These are phyloP conservation scores for Myotis brandtii DNA, from an alignment of 2,113 vertebrate genomes.

Conservation along the genomic window DNA sequence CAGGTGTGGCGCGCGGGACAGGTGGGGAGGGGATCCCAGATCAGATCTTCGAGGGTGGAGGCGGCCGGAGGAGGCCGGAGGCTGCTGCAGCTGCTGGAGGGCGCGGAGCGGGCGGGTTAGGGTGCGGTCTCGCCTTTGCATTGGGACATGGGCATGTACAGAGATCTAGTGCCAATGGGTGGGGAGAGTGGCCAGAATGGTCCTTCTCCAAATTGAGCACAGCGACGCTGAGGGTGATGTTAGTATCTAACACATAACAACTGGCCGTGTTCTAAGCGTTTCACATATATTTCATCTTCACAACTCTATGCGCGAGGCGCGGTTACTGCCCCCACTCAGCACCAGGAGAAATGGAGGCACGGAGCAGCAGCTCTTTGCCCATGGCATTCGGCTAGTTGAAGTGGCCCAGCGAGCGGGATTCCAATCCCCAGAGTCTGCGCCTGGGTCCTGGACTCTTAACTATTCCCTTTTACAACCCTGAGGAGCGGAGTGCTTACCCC, in stretches of 20 bases:
- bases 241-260: not conserved
- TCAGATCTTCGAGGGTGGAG: not conserved
- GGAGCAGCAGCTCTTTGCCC: not conserved
- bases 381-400: not conserved
- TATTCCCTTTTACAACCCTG: not conserved
- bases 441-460: not conserved
- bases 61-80: not conserved
- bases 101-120: not conserved
- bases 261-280: not conserved
- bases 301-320: not conserved
- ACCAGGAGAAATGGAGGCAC: not conserved
- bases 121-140: not conserved
- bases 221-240: not conserved
- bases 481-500: not conserved
- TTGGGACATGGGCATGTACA: not conserved
- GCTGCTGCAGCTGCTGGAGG: not conserved
- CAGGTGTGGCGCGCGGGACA: not conserved
- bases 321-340: not conserved
- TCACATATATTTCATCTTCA: not conserved
- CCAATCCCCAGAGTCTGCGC: not conserved
- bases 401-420: not conserved
- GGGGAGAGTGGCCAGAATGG: not conserved
- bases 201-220: not conserved
- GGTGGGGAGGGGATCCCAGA: not conserved
- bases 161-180: not conserved